phyloP scores from a whole-genome alignment of 2,888 invertebrate species.

The Hirtodrosophila duncani region DNA sequence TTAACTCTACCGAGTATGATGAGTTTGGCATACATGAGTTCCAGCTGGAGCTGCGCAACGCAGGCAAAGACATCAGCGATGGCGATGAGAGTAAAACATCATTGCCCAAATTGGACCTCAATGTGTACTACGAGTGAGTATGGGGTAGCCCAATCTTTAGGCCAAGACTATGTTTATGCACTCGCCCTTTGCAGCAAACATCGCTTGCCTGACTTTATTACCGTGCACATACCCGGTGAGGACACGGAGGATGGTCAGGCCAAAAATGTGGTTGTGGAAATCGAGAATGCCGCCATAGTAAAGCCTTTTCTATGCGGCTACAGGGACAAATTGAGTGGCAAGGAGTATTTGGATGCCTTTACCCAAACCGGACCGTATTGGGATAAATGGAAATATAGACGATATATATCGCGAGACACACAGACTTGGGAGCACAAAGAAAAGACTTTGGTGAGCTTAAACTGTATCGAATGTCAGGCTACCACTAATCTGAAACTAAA shows the following conservation, averaged over 20 bases:
- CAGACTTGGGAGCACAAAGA: conserved; percentile 81
- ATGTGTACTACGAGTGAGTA: conserved; percentile 76
- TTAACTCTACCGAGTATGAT: conserved; percentile 68
- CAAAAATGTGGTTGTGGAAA: conserved; percentile 81
- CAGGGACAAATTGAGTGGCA: conserved; percentile 83
- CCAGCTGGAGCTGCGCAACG: conserved; percentile 44
- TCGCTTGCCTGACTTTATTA: conserved; percentile 80
- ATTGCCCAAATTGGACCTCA: conserved; percentile 65
- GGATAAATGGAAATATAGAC: conserved; percentile 65
- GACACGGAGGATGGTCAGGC: conserved; percentile 74
- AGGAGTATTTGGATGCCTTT: conserved; percentile 88
- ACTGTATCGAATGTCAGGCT: fast-evolving
- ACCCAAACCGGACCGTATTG: conserved; percentile 84
- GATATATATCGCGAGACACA: conserved; percentile 80
- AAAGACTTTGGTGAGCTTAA: conserved; percentile 76
- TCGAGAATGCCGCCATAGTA: conserved; percentile 81
- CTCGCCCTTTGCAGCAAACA: conserved; percentile 67
- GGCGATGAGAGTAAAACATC: background rate
- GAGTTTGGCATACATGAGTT: conserved; percentile 77
- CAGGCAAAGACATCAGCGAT: conserved; percentile 1
- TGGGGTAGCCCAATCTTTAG: too few species aligned
- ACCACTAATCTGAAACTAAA: background rate
- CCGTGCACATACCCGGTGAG: conserved; percentile 79
- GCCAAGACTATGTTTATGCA: too few species aligned
- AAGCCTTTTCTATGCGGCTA: conserved; percentile 91